Conservation (phyloP, 2,888 invertebrate species). For the Trichacis sp. region DNA sequence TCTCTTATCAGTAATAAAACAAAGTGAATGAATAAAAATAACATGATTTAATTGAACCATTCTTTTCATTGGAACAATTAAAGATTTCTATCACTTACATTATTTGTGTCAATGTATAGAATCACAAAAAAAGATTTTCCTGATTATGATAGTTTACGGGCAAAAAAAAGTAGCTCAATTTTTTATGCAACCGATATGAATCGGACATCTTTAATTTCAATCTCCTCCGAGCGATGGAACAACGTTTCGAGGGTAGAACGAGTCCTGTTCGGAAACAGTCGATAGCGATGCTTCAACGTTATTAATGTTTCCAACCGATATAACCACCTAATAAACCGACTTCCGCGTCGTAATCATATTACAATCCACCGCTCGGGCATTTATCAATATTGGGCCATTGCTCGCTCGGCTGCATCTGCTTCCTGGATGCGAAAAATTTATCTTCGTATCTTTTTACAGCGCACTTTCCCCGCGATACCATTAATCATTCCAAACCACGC, state of each 20-base stretch:
- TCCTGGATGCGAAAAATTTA: constrained; percentile 8
- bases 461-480: neutral
- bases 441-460: constrained; percentile 8
- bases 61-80: too few species aligned
- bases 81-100: too few species aligned
- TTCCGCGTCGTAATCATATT: constrained; percentile 42
- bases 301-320: constrained; percentile 61
- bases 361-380: constrained; percentile 34
- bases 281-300: constrained; percentile 59
- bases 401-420: constrained; percentile 8
- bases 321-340: constrained; percentile 48
- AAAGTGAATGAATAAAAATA: too few species aligned
- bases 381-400: constrained; percentile 29
- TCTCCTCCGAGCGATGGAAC: constrained; percentile 18
- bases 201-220: constrained; percentile 29
- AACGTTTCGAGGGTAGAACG: constrained; percentile 25
- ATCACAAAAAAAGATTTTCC: too few species aligned
- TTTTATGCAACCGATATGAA: constrained; percentile 5
- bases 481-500: constrained; percentile 2
- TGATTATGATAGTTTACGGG: too few species aligned
- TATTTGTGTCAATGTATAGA: too few species aligned
- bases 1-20: too few species aligned
- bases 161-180: too few species aligned
- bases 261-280: constrained; percentile 44
- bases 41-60: too few species aligned